Evolutionary conservation across 2,888 invertebrate genomes (phyloP), one percentile per base, ranked within the genome.

Genomic region (Nebria salina): DNA sequence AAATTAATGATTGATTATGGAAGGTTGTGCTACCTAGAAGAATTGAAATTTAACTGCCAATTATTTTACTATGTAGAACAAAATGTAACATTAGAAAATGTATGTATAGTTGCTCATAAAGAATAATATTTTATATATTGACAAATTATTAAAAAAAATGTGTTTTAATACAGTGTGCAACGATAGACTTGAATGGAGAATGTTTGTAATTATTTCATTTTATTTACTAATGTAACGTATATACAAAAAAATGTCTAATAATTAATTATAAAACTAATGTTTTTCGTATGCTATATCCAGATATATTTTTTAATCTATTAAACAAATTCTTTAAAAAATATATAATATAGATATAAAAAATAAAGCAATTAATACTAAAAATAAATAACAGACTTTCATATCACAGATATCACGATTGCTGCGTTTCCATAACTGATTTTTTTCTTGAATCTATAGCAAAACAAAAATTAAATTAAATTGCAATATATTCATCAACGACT

Each of bases 1-100:
- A 97, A 97, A 89, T 91, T 92, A 70, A 84, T 97, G 73, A 88
- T 97, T 73, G 96, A 97, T 88, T 93, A 92, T 91, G 96, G 95
- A 0, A 90, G 97, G 66, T 89, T 94, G 76, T 87, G 90, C 76
- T 94, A 91, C 87, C 89, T 97, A 82, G 87, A 90, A 81, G 88
- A 89, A 4, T 85, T 89, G 77, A 93, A 93, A 7, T 94, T 93
- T 86, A 86, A 91, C 0, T 92, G 93, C 72, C 87, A 89, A 5
- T 89, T 97, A 73, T 90, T 92, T 84, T 90, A 92, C 86, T 96
- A 94, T 86, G 94, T 94, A 76, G 89, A 92, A 7, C 86, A 88
- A 3, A 88, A 89, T 25, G 90, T 95, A 9, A 95, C 96, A 0
- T 90, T 93, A 43, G 97, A 97, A 89, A 97, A 97, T 89, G 91